These are phyloP conservation scores for Prosapia bicincta DNA, from an alignment of 2,888 invertebrate genomes.

Conservation along the genomic window DNA sequence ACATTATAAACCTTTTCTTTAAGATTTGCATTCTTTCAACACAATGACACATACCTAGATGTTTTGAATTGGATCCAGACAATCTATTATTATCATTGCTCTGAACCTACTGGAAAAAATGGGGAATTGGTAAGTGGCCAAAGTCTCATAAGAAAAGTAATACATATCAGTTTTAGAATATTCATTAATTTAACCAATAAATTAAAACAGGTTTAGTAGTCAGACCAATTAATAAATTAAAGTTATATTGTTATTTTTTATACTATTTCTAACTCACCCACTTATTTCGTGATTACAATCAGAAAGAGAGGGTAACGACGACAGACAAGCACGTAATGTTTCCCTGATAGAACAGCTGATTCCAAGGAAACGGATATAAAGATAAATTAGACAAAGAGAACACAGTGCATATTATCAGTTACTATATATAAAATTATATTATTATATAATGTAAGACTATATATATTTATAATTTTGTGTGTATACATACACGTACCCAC, in stretches of 20 bases:
- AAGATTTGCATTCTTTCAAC: no score
- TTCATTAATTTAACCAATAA: neutral
- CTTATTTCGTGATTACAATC: constrained; percentile 10
- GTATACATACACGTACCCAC: no score
- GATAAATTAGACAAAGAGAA: no score
- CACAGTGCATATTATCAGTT: no score
- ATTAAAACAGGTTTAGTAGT: no score
- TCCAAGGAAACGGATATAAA: neutral
- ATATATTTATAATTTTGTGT: no score
- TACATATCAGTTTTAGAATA: neutral
- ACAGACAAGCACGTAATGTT: constrained; percentile 22
- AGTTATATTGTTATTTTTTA: neutral
- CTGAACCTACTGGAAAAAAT: constrained; percentile 38
- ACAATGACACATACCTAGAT: constrained; percentile 23
- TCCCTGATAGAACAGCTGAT: constrained; percentile 26
- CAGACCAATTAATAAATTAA: neutral
- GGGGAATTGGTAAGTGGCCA: constrained; percentile 34
- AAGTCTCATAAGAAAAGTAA: neutral
- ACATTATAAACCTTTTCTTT: no score
- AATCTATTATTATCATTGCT: constrained; percentile 38
- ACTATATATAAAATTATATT: no score
- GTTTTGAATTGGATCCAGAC: constrained; percentile 37
- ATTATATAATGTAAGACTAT: no score
- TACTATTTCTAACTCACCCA: neutral
- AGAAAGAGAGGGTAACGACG: constrained; percentile 2